Evolutionary conservation across 2,888 invertebrate species (phyloP), one percentile per base, ranked within the genome.

Genomic region (Phortica okadai): DNA sequence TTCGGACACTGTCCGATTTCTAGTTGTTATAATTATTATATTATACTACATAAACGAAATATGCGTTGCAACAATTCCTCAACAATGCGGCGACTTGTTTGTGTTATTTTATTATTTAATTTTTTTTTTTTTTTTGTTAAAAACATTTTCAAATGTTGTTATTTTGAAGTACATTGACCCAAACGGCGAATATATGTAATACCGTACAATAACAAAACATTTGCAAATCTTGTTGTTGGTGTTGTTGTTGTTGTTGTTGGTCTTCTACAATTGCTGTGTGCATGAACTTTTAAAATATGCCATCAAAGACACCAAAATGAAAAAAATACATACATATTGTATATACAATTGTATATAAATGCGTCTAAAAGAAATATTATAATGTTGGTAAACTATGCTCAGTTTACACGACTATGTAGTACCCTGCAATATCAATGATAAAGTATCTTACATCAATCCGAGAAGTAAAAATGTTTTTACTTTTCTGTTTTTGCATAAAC

Each of bases 241-340:
- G 44, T 44, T 74, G 21, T 64, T 5, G 16, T 58, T 80, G 73
- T 41, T 58, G 45, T 67, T 73, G 64, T 41, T 75, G 73, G 54
- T 72, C 45, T 64, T 50, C 45, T 25, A 42, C 45, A 44, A 41
- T 44, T 16, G 59, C 33, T 62, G 83, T 85, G 86, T 84, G 78
- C 80, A 76, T 88, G 88, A 87, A 88, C 86, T 86, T 87, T 88
- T 79, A 83, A 87, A 77, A 81, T 87, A 86, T 86, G 79, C 88
- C 76, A 42, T 67, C 54, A 73, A 64, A 45, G 33, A 44, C 11
- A 8, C 42, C 45, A 74, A 16, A 66, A 67, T 8, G 54, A n/a
- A 6, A 67, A 67, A 80, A 45, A 16, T 50, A 69, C 6, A 69
- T 45, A n/a, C 21, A n/a, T 69, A 33, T 5, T 21, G 21, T 33